Evolutionary conservation across 2,113 vertebrate genomes (phyloP), one percentile per base, ranked within the genome.

Genomic region (Microtus ochrogaster): DNA sequence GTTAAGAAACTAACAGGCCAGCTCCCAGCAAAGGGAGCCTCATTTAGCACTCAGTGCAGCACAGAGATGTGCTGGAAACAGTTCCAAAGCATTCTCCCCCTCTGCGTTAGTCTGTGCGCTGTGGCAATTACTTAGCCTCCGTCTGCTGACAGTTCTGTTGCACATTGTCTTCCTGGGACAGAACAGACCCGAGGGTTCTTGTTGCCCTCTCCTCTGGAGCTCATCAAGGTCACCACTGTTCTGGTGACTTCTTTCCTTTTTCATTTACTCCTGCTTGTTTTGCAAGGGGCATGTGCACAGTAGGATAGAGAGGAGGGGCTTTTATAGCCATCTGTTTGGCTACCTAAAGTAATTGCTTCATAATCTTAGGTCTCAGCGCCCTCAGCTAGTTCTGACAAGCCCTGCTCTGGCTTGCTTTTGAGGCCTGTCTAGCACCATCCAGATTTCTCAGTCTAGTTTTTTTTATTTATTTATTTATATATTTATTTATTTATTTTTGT

Each of bases 211-310:
- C 41, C 65, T 65, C 58, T 41, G 65, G 24, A 76, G 41, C 21
- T 36, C 17, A 2, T 85, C 41, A 58, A 24, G 28, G 36, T 11
- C 36, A 44, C 33, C 12, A 6, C 13, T 7, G 24, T 55, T n/a
- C 83, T 36, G 91, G 76, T 68, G 14, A 33, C 19, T 39, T 58
- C 55, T 91, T 88, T 30, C 91, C 73, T 52, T 47, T 21, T n/a
- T 94, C 66, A 61, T 73, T 68, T 86, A 91, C 49, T 78, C 24
- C 24, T 36, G 39, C 70, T 94, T 92, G 88, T 21, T 66, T 55
- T 89, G n/a, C 49, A 95, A 6, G 76, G 90, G 61, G 30, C 30
- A 52, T 89, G 55, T 92, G 89, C 55, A 65, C 36, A 13, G 22
- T 28, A 92, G 65, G 3, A 11, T 78, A 52, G 90, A 63, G 74